A percentile compares a stretch with the other conserved stretches of the same genome.
Conservation (phyloP, 92 coral and sea anemone genomes). For the Porites evermanni region DNA sequence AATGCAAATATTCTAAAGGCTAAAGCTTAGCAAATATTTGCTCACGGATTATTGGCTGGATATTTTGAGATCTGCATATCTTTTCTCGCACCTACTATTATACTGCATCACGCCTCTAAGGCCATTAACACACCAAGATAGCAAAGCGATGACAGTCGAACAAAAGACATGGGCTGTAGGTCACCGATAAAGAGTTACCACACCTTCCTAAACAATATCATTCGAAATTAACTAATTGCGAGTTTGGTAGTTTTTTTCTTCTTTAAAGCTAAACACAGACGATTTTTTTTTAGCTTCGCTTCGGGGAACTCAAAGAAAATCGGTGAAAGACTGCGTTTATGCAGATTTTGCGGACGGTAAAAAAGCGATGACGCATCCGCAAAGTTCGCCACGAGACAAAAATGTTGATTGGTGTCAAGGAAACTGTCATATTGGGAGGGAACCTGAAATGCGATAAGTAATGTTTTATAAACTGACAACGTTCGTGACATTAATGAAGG, state of each 20-base stretch:
- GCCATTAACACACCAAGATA: constrained; percentile 72
- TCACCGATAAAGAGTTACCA: constrained; percentile 43
- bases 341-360: not conserved
- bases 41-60: constrained; percentile 79
- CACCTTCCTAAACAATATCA: constrained; percentile 57
- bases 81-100: constrained; percentile 76
- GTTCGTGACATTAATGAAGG: constrained; percentile 58
- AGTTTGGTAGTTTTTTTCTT: constrained; percentile 5
- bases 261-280: constrained; percentile 37
- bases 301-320: not conserved
- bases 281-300: constrained; percentile 1
- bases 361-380: not conserved
- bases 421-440: constrained; percentile 80
- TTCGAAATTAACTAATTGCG: constrained; percentile 77
- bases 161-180: constrained; percentile 63
- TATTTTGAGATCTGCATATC: constrained; percentile 82
- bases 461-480: constrained; percentile 89
- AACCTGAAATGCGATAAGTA: constrained; percentile 74
- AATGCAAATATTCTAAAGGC: constrained; percentile 64
- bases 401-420: constrained; percentile 63
- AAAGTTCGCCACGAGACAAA: constrained; percentile 25
- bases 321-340: not conserved
- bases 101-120: constrained; percentile 78
- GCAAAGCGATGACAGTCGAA: constrained; percentile 82
- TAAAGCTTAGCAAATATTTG: constrained; percentile 87